Base-by-base conservation (phyloP, 2,113 vertebrate genomes). In the Gavia stellata region DNA sequence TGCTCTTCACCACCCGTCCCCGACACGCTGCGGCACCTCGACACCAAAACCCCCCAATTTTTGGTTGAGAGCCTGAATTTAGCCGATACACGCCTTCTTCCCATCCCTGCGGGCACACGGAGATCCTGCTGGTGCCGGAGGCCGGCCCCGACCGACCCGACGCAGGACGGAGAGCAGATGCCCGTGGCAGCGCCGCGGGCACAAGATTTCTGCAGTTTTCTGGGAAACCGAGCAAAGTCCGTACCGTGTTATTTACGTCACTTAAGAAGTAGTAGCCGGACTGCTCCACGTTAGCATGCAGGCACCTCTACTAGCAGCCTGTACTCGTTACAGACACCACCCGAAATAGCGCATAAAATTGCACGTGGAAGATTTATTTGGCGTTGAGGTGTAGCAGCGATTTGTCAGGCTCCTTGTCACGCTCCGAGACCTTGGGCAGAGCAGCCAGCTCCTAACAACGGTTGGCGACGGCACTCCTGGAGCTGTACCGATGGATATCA, bases 121-220 rank as follows among this genome's bases (percentile, higher is more conserved):
- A 33, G 68, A 28, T 61, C 18, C 79, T 14, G 33, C 81, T 47
- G 58, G 21, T 61, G 65, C 38, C 8, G 29, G 7, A n/a, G 59
- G 31, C 56, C 23, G 4, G 8, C 34, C 67, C 55, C 11, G 15
- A 66, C 50, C 8, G 6, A 34, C 40, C 20, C 0, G 3, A 19
- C 7, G n/a, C 23, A 24, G 42, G 42, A 50, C 8, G 44, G 18
- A 68, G 73, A 91, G n/a, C 0, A 3, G 9, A 38, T 1, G 6
- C 25, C 50, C 17, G 26, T 1, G 1, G 34, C 38, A 38, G 33
- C 0, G 34, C 38, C n/a, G 33, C 0, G 6, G 4, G 7, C 67
- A 65, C 17, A 10, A 75, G 21, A 42, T 31, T 68, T 34, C 78
- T 29, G 11, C 42, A 28, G 31, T 44, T 81, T 63, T 74, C 67